Evolutionary conservation across 2,888 invertebrate genomes (phyloP), one percentile per base, ranked within the genome.

Genomic region (Spodoptera exigua): DNA sequence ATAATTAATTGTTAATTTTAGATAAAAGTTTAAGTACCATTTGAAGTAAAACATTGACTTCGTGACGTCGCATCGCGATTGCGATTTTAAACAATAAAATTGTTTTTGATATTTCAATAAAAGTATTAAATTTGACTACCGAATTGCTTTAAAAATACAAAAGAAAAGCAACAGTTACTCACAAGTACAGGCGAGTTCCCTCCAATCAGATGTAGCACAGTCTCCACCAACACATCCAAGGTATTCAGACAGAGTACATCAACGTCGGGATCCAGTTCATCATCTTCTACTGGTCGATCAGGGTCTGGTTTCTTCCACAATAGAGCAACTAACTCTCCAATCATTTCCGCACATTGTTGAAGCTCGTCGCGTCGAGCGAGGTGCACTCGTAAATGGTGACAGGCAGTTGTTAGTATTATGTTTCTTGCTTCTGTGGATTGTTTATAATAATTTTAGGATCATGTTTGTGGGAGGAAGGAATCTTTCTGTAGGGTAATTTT

Each of bases 321-420:
- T 4, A 95, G 76, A 0, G 94, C 95, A 14, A 99, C 95, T 32
- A 99, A 96, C 85, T 98, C 98, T 0, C 97, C 97, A 10, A 99
- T 92, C 79, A 99, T 98, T 61, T 97, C 97, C 0, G 98, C 97
- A 82, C 98, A 98, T 4, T 97, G 95, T 12, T 96, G 95, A 34
- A 98, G 89, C 82, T 98, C 98, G 81, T 98, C 97, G 16, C 97
- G 95, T 0, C 97, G 95, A 0, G 96, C 96, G 2, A 99, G 92
- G 84, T 99, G 98, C 17, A 96, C 96, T 32, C 98, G 96, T 37
- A 99, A 89, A 81, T 99, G 98, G 71, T 97, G 96, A 84, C 98
- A 98, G 32, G 97, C 97, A 1, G 97, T 97, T 0, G 96, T 96
- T 17, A 99, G 92, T 4, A 99, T 95, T 56, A 98, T 95, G 81